Base-by-base conservation (phyloP, 2,113 vertebrate genomes). In the Dunckerocampus dactyliophorus region DNA sequence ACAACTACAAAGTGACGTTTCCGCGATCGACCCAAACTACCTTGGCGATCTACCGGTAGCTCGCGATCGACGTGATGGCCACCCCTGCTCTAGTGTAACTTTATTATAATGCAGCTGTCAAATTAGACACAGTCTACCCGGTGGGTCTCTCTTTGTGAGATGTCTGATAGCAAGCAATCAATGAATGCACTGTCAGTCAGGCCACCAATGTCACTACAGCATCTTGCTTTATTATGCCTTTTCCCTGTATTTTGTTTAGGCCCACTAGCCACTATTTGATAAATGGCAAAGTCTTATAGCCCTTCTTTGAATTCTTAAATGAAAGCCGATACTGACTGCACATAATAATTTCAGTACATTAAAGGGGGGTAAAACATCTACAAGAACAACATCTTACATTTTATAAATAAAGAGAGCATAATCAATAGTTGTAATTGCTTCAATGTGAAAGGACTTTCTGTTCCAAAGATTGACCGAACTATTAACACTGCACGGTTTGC, bases 21-120 rank as follows among this genome's bases (percentile, higher is more conserved):
- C n/a, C n/a, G n/a, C n/a, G n/a, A n/a, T n/a, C n/a, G n/a, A n/a
- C n/a, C n/a, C n/a, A n/a, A n/a, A n/a, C n/a, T n/a, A n/a, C n/a
- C n/a, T n/a, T n/a, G n/a, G n/a, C n/a, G n/a, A n/a, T n/a, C n/a
- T n/a, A n/a, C n/a, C n/a, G n/a, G n/a, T n/a, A n/a, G n/a, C n/a
- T n/a, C n/a, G n/a, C n/a, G n/a, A n/a, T n/a, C n/a, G n/a, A n/a
- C n/a, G n/a, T n/a, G n/a, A n/a, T n/a, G n/a, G n/a, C n/a, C n/a
- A n/a, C n/a, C n/a, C n/a, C n/a, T n/a, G n/a, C n/a, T n/a, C n/a
- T n/a, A n/a, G n/a, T n/a, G n/a, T n/a, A n/a, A 28, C 24, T 28
- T 28, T 65, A 59, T 72, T n/a, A n/a, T n/a, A n/a, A n/a, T n/a
- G 73, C 69, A 71, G 31, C 77, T 81, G 70, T 60, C 42, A 81